Percentiles rank a stretch among this genome's conserved stretches.
Evolutionary conservation across 2,888 invertebrate species (phyloP).

Genomic region (Xanthia togata): DNA sequence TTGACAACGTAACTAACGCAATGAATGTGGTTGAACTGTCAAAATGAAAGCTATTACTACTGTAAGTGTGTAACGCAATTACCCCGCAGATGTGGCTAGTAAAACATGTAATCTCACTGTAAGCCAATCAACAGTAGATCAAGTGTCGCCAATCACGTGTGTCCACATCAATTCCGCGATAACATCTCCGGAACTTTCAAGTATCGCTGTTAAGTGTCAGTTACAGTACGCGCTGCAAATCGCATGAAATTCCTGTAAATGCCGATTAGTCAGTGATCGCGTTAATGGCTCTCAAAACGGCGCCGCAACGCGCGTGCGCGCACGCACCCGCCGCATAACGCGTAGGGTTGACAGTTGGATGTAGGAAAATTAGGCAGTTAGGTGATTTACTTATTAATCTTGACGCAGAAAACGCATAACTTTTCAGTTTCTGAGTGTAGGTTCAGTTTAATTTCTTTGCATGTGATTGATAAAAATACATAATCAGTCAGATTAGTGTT

Average conservation of each 20-base stretch:
- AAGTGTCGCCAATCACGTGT: conserved; percentile 23
- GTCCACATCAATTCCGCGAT: conserved; percentile 42
- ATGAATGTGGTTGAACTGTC: no score
- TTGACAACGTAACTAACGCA: no score
- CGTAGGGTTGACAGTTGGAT: conserved; percentile 55
- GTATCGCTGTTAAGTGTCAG: conserved; percentile 53
- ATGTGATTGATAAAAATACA: no score
- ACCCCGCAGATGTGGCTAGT: not conserved
- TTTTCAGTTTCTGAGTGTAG: no score
- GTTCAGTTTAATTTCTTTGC: no score
- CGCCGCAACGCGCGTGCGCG: conserved; percentile 55
- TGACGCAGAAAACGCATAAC: not conserved
- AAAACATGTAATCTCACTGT: conserved; percentile 26
- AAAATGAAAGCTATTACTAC: no score
- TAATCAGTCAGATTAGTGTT: no score
- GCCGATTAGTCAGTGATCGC: conserved; percentile 68
- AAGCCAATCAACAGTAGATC: conserved; percentile 42
- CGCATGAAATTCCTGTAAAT: conserved; percentile 63
- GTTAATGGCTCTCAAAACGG: conserved; percentile 67
- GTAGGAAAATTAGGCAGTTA: not conserved
- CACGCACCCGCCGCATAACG: conserved; percentile 50
- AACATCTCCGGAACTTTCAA: conserved; percentile 40
- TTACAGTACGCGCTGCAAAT: conserved; percentile 57
- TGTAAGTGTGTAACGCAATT: no score
- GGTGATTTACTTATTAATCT: not conserved